Percentiles rank a stretch among this genome's conserved stretches.
Conservation (phyloP, 2,113 vertebrate species). For the Platichthys flesus region DNA sequence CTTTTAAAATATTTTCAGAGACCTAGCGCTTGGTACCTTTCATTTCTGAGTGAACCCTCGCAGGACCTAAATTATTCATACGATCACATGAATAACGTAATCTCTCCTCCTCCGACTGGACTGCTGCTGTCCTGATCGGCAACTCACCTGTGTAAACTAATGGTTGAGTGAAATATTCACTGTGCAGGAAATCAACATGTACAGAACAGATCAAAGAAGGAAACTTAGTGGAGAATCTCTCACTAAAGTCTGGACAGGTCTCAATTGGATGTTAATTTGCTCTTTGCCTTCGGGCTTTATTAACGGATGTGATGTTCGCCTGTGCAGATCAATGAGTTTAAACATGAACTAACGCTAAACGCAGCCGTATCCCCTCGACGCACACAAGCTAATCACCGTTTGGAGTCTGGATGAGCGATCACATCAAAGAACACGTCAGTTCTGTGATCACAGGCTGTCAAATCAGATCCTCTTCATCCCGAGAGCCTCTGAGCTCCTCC, state of each 20-base stretch:
- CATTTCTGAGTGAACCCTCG: slow-evolving; percentile 41
- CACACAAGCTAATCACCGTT: slow-evolving; percentile 4
- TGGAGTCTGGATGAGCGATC: slow-evolving; percentile 6
- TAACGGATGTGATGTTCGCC: background rate
- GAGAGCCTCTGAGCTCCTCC: no score
- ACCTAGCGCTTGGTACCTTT: slow-evolving; percentile 34
- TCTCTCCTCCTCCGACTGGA: slow-evolving; percentile 1
- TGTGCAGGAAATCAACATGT: slow-evolving; percentile 20
- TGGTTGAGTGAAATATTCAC: slow-evolving; percentile 28
- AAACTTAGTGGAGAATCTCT: background rate
- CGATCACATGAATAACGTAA: slow-evolving; percentile 38
- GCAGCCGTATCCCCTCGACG: background rate
- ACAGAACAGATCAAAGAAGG: background rate
- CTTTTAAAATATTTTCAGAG: slow-evolving; percentile 65
- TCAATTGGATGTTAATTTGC: background rate
- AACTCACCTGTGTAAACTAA: slow-evolving; percentile 10
- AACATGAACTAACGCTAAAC: background rate
- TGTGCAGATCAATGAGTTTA: slow-evolving; percentile 8
- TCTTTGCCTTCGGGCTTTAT: background rate
- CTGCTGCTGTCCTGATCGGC: slow-evolving; percentile 19
- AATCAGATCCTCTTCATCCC: slow-evolving; percentile 19
- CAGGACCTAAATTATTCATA: slow-evolving; percentile 51
- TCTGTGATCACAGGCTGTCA: no score
- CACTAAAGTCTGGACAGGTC: background rate
- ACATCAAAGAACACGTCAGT: background rate